Conservation (phyloP, 2,797 vertebrate species). For the Artibeus jamaicensis region DNA sequence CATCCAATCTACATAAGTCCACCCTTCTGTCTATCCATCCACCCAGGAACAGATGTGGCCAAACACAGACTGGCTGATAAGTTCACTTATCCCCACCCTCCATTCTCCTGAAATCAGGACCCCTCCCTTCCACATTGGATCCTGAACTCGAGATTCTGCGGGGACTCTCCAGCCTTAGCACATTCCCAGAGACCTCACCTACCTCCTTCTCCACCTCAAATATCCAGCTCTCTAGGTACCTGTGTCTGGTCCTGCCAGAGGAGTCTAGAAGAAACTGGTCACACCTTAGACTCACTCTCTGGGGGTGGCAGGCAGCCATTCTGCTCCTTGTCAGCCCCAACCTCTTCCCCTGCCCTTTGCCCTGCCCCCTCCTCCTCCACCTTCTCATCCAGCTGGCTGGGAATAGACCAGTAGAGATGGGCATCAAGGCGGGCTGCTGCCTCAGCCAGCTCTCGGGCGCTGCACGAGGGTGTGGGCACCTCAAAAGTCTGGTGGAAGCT, state of each 20-base stretch:
- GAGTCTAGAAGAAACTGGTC: conserved; percentile 29
- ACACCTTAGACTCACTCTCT: conserved; percentile 76
- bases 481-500: conserved; percentile 95
- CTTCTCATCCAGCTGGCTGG: conserved; percentile 92
- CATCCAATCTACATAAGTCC: background rate
- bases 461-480: conserved; percentile 93
- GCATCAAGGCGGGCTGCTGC: conserved; percentile 89
- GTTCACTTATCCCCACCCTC: background rate
- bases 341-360: conserved; percentile 39
- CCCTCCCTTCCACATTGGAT: background rate
- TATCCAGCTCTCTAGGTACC: background rate
- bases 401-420: conserved; percentile 96
- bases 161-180: background rate
- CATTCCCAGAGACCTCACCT: background rate
- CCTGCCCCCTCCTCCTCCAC: conserved; percentile 82
- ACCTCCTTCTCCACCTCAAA: background rate
- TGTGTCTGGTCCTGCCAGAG: conserved; percentile 36
- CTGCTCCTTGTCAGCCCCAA: conserved; percentile 68
- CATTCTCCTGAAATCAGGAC: background rate
- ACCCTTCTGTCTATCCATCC: background rate
- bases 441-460: conserved; percentile 90
- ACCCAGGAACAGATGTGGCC: conserved; percentile 21
- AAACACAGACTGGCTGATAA: conserved; percentile 9
- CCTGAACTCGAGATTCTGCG: background rate
- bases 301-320: conserved; percentile 73